Percentiles rank a stretch among this genome's conserved stretches.
phyloP scores from a whole-genome alignment of 2,113 vertebrate genomes.

The Leptodactylus fuscus region DNA sequence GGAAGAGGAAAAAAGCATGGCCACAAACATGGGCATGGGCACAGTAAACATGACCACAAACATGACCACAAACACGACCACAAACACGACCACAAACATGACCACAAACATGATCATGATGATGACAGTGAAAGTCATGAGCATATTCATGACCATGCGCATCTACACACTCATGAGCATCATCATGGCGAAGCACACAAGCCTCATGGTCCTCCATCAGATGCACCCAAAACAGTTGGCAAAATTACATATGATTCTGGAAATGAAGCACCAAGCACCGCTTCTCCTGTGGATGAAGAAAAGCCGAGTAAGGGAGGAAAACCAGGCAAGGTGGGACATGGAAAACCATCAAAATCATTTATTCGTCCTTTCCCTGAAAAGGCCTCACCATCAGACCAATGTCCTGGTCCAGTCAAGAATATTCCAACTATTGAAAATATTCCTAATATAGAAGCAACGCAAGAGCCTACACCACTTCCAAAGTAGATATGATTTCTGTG shows the following conservation, averaged over 20 bases:
- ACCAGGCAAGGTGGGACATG: neutral
- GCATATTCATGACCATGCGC: conserved; percentile 31
- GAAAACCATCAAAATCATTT: conserved; percentile 9
- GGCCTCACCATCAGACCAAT: conserved; percentile 41
- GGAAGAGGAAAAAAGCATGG: conserved; percentile 29
- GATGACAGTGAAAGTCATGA: conserved; percentile 23
- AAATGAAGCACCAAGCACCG: neutral
- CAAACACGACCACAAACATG: conserved; percentile 48
- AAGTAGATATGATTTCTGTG: neutral
- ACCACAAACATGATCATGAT: conserved; percentile 40
- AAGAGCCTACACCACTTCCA: conserved; percentile 7
- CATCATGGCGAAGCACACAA: neutral
- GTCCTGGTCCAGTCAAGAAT: conserved; percentile 32
- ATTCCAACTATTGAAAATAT: neutral
- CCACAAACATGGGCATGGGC: conserved; percentile 19
- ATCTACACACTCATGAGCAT: conserved; percentile 33
- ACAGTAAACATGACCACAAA: conserved; percentile 6
- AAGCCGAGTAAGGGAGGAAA: neutral
- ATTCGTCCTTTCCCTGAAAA: conserved; percentile 34
- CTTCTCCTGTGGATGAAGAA: neutral
- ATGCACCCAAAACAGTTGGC: neutral
- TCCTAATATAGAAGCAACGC: neutral
- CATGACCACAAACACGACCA: conserved; percentile 36
- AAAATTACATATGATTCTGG: conserved; percentile 13
- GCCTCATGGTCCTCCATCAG: neutral